phyloP scores from a whole-genome alignment of 2,113 vertebrate genomes.

The Phodopus roborovskii region DNA sequence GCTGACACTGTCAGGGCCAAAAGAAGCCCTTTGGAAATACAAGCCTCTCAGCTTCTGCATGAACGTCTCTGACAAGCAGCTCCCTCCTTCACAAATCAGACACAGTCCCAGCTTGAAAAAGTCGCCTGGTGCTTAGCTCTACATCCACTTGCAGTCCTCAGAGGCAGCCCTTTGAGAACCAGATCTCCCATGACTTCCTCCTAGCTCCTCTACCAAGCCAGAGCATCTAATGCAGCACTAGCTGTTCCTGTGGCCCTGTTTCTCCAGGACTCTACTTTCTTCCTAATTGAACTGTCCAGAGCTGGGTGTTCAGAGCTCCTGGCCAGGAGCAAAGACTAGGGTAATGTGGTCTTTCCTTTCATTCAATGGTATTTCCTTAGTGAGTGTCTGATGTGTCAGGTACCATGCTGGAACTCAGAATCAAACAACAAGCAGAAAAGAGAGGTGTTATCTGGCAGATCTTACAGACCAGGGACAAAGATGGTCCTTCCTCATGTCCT shows the following conservation, averaged over 20 bases:
- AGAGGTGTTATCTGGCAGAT: neutral
- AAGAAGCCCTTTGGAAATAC: neutral
- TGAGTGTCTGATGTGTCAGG: neutral
- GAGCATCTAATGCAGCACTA: neutral
- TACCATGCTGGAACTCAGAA: neutral
- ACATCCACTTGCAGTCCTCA: neutral
- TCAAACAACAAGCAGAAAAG: neutral
- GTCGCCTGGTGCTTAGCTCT: neutral
- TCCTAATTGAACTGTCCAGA: neutral
- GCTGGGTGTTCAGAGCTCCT: neutral
- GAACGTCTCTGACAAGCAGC: neutral
- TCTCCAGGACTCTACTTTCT: neutral
- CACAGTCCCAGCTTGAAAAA: neutral
- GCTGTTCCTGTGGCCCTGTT: neutral
- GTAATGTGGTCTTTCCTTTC: neutral
- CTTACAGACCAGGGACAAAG: neutral
- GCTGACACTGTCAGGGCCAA: neutral
- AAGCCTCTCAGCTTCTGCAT: neutral
- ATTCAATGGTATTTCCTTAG: neutral
- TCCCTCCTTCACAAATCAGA: neutral
- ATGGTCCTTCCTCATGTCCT: neutral
- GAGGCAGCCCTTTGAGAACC: neutral
- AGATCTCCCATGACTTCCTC: neutral
- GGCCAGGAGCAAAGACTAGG: neutral
- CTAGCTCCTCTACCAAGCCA: neutral